Percentiles rank a stretch among this genome's conserved stretches.
These are phyloP conservation scores for Pachyuromys duprasi DNA, from an alignment of 2,797 vertebrate genomes.

Conservation along the genomic window DNA sequence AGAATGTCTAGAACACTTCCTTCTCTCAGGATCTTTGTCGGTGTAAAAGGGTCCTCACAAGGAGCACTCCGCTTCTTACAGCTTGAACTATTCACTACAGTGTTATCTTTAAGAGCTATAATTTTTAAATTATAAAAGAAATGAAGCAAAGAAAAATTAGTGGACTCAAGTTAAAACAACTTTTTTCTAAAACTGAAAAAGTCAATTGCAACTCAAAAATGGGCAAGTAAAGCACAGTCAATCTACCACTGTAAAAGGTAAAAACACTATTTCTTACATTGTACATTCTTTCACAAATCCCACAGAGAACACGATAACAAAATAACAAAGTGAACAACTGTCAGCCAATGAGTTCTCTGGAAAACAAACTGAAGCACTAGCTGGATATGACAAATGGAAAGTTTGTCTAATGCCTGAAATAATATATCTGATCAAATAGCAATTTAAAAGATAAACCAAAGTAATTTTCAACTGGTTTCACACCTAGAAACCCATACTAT, in stretches of 20 bases:
- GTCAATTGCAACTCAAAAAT: constrained; percentile 41
- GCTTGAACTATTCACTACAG: constrained; percentile 82
- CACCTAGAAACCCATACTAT: constrained; percentile 18
- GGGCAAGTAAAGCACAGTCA: neutral
- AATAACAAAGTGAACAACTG: neutral
- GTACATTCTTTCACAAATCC: neutral
- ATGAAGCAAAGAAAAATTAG: constrained; percentile 24
- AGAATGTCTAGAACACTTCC: constrained; percentile 97
- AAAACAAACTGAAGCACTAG: constrained; percentile 5
- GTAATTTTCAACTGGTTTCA: constrained; percentile 22
- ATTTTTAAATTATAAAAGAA: constrained; percentile 63
- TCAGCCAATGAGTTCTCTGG: neutral
- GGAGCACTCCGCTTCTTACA: constrained; percentile 88
- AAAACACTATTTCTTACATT: neutral
- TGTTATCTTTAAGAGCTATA: constrained; percentile 81
- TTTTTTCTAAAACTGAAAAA: constrained; percentile 52
- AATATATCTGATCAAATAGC: neutral
- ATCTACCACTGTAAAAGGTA: neutral
- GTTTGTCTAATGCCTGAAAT: neutral
- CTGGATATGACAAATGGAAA: neutral
- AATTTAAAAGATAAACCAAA: neutral
- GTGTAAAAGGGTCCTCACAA: constrained; percentile 92
- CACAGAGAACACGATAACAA: neutral
- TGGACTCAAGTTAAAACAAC: neutral
- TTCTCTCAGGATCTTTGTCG: constrained; percentile 93